phyloP scores from a whole-genome alignment of 2,888 invertebrate genomes.

The Yponomeuta plumbellus region DNA sequence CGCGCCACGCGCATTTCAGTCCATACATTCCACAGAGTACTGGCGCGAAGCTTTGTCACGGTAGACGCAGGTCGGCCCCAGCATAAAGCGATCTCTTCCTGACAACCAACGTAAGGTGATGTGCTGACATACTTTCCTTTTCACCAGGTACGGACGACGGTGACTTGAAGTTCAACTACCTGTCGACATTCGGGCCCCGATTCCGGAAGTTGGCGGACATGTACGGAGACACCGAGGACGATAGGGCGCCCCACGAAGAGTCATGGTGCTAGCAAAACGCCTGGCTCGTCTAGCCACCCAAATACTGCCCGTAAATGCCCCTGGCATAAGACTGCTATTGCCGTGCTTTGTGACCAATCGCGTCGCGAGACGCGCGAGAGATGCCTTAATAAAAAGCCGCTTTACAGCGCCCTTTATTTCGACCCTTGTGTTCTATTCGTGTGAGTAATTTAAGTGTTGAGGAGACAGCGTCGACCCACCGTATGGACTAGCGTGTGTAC shows the following conservation, averaged over 20 bases:
- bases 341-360: constrained; percentile 31
- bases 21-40: no score
- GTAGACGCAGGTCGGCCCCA: no score
- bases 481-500: background rate
- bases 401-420: constrained; percentile 32
- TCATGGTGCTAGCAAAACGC: constrained; percentile 86
- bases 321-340: constrained; percentile 33
- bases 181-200: constrained; percentile 96
- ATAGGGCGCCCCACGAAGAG: constrained; percentile 86
- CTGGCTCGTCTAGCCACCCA: constrained; percentile 65
- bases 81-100: no score
- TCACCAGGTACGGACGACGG: constrained; percentile 87
- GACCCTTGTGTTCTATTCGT: constrained; percentile 27
- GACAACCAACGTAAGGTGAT: no score
- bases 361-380: constrained; percentile 26
- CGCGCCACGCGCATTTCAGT: no score
- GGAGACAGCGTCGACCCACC: constrained; percentile 4
- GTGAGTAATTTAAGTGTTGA: constrained; percentile 22
- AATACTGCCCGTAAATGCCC: constrained; percentile 35
- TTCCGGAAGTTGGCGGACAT: constrained; percentile 95
- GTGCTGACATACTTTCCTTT: no score
- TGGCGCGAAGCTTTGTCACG: no score
- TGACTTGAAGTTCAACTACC: constrained; percentile 94
- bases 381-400: constrained; percentile 50
- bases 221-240: constrained; percentile 95